Conservation (phyloP, 2,113 vertebrate genomes). For the Syngnathus typhle region DNA sequence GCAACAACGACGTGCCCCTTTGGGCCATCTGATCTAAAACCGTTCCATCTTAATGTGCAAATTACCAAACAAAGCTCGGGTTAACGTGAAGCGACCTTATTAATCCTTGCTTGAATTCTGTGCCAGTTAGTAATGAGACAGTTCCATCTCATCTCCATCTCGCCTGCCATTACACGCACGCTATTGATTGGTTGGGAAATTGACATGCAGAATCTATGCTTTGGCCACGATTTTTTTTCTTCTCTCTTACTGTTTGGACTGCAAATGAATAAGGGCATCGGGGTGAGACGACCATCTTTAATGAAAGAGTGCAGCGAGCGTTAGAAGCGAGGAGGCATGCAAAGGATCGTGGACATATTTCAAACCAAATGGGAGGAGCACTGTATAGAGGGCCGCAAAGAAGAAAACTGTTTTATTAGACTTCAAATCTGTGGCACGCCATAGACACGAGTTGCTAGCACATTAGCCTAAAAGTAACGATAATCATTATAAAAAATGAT, state of each 20-base stretch:
- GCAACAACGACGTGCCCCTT: slow-evolving; percentile 16
- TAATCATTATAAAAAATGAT: no score
- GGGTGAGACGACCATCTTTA: slow-evolving; percentile 64
- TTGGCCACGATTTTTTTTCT: slow-evolving; percentile 46
- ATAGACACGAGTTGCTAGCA: no score
- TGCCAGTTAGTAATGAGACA: slow-evolving; percentile 63
- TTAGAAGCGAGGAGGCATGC: slow-evolving; percentile 31
- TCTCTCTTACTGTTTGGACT: slow-evolving; percentile 69
- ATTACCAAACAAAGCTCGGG: slow-evolving; percentile 48
- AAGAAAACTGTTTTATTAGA: slow-evolving; percentile 23
- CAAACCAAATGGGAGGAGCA: slow-evolving; percentile 7
- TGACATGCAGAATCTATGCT: slow-evolving; percentile 66
- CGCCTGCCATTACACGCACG: slow-evolving; percentile 50
- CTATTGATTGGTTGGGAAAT: slow-evolving; percentile 71
- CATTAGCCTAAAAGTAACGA: no score
- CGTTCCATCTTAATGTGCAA: slow-evolving; percentile 51
- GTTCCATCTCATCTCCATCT: slow-evolving; percentile 56
- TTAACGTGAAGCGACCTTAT: slow-evolving; percentile 55
- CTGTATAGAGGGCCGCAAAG: slow-evolving; percentile 2
- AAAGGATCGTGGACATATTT: slow-evolving; percentile 16
- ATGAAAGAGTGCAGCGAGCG: slow-evolving; percentile 58
- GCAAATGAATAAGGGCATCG: slow-evolving; percentile 63
- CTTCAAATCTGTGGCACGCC: neutral
- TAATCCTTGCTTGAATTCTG: slow-evolving; percentile 60
- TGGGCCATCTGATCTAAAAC: slow-evolving; percentile 37